A percentile compares a stretch with the other conserved stretches of the same genome.
Conservation (phyloP, 2,888 invertebrate species). For the Drosophila mettleri region DNA sequence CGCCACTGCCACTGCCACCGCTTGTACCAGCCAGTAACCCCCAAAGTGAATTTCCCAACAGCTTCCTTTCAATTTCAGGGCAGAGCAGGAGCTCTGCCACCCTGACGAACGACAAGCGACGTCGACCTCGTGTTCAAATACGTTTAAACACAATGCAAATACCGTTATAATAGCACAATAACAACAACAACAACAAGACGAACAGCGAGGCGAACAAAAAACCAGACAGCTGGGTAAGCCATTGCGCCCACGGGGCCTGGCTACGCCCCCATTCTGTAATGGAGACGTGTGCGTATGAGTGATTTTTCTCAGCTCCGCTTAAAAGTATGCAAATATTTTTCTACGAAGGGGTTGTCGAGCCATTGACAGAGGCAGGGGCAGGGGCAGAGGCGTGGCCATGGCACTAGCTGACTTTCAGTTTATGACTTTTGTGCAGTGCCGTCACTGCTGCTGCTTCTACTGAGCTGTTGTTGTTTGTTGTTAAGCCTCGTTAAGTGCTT, state of each 20-base stretch:
- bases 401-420: slow-evolving; percentile 65
- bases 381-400: slow-evolving; percentile 59
- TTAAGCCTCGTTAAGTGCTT: slow-evolving; percentile 73
- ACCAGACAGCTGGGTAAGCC: slow-evolving; percentile 61
- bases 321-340: slow-evolving; percentile 83
- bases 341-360: slow-evolving; percentile 35
- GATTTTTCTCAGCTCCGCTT: slow-evolving; percentile 78
- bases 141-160: slow-evolving; percentile 84
- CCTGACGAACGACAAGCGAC: slow-evolving; percentile 45
- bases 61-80: slow-evolving; percentile 54
- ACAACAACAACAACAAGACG: slow-evolving; percentile 58
- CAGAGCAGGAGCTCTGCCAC: slow-evolving; percentile 39
- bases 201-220: slow-evolving; percentile 61
- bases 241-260: slow-evolving; percentile 60
- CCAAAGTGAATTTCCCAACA: slow-evolving; percentile 71
- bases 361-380: neutral
- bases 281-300: slow-evolving; percentile 78
- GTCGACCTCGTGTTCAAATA: slow-evolving; percentile 71
- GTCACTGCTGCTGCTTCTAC: slow-evolving; percentile 28
- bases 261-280: slow-evolving; percentile 60
- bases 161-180: slow-evolving; percentile 82
- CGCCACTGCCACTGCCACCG: neutral
- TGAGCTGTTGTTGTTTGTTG: slow-evolving; percentile 32
- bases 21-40: slow-evolving; percentile 5
- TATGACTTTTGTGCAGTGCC: slow-evolving; percentile 52